Base-by-base conservation (phyloP, 2,888 invertebrate genomes). In the Adelognathus sp. region DNA sequence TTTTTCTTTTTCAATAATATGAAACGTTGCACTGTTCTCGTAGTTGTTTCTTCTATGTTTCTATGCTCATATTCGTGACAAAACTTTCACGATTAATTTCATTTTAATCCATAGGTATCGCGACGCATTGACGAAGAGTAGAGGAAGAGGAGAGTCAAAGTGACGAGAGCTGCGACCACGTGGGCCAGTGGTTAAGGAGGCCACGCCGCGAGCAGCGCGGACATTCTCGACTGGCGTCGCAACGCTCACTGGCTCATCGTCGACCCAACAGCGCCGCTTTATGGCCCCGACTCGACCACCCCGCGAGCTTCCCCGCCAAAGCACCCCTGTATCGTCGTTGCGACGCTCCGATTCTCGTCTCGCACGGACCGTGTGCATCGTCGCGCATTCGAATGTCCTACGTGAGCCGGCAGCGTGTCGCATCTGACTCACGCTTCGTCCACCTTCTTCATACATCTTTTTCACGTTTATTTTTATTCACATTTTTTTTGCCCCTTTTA, bases 161-260 rank as follows among this genome's bases (percentile, higher is more conserved):
- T 31, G 5, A 21, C 14, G 16, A 6, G 52, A 69, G 44, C 16
- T 52, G 41, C 58, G 74, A 74, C 79, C 82, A 83, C 82, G 82
- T 83, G 82, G 76, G 54, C 44, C 39, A 74, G 63, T 77, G 16
- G 31, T 39, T 36, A 56, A 54, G 16, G 58, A 39, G 44, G 41
- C 41, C 31, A 70, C 66, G 69, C 67, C 63, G 75, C 61, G 76
- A 66, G 61, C 58, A 64, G 70, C 80, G 75, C 75, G 75, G 64
- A 79, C 79, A 79, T 80, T 71, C 82, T 79, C 80, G 58, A 56
- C 61, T 66, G 79, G 79, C 80, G 79, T 78, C 82, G 84, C 81
- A 79, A 76, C 79, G 77, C 80, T 80, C 33, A 84, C 84, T 84
- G 80, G 39, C 58, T 73, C 70, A 58, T 31, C 54, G 58, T 29